A percentile compares a stretch with the other conserved stretches of the same genome.
Conservation (phyloP, 2,797 vertebrate species). For the Oceanodroma leucorhoa region DNA sequence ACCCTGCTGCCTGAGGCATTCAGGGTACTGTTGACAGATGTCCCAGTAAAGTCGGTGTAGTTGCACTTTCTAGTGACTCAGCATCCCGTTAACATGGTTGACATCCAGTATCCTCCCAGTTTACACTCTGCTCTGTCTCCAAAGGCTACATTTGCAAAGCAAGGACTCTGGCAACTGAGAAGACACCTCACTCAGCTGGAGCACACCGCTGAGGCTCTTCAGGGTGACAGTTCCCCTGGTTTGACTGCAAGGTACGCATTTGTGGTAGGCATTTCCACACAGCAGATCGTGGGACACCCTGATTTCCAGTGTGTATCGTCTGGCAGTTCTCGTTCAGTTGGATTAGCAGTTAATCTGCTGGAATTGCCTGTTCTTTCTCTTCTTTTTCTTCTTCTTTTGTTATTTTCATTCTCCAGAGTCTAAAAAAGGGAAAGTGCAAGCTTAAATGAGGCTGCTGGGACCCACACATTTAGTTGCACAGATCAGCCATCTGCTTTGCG, state of each 20-base stretch:
- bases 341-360: neutral
- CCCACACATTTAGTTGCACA: neutral
- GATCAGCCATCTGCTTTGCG: conserved; percentile 37
- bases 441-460: conserved; percentile 9
- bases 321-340: neutral
- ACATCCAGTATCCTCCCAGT: neutral
- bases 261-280: neutral
- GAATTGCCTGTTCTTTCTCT: neutral
- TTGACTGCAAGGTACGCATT: neutral
- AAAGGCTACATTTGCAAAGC: neutral
- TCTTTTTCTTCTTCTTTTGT: neutral
- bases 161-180: neutral
- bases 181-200: neutral
- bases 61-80: neutral
- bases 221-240: neutral
- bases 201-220: rapidly evolving
- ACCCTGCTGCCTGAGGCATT: neutral
- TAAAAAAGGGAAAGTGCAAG: neutral
- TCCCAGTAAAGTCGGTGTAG: neutral
- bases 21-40: neutral
- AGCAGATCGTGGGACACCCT: neutral
- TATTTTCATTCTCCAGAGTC: neutral
- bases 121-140: neutral
- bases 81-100: neutral
- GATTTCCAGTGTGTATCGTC: neutral